These are phyloP conservation scores for Orchesella cincta DNA, from an alignment of 1,140 invertebrate species.

Conservation along the genomic window DNA sequence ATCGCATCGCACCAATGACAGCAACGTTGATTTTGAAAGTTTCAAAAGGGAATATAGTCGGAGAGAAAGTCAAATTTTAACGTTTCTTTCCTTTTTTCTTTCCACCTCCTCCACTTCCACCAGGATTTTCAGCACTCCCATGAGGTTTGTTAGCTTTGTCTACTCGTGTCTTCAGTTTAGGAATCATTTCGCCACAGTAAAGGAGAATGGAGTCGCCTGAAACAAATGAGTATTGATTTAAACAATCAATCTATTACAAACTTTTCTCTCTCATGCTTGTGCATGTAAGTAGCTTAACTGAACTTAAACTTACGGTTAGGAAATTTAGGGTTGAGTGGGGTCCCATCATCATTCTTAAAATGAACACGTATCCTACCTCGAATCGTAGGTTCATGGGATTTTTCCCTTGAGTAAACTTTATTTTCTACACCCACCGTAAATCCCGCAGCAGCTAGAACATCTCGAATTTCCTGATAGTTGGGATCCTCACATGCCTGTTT, in stretches of 20 bases:
- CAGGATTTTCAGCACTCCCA: slow-evolving; percentile 54
- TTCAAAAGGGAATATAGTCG: no score
- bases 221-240: no score
- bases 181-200: slow-evolving; percentile 81
- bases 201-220: slow-evolving; percentile 73
- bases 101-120: slow-evolving; percentile 49
- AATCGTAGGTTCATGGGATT: slow-evolving; percentile 79
- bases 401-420: slow-evolving; percentile 88
- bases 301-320: slow-evolving; percentile 62
- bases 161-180: slow-evolving; percentile 83
- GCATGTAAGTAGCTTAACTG: slow-evolving; percentile 5
- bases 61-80: no score
- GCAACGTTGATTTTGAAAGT: no score
- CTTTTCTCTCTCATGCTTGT: slow-evolving; percentile 6
- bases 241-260: slow-evolving; percentile 11
- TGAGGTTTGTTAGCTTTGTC: slow-evolving; percentile 54
- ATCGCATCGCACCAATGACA: no score
- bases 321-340: slow-evolving; percentile 71
- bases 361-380: slow-evolving; percentile 88
- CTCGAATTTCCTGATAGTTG: slow-evolving; percentile 87
- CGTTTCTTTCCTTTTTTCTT: slow-evolving; percentile 53
- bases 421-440: slow-evolving; percentile 88
- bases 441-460: slow-evolving; percentile 80
- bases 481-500: slow-evolving; percentile 86
- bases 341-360: slow-evolving; percentile 88